These are phyloP conservation scores for Drosophila triauraria DNA, from an alignment of 1,140 invertebrate species.

Conservation along the genomic window DNA sequence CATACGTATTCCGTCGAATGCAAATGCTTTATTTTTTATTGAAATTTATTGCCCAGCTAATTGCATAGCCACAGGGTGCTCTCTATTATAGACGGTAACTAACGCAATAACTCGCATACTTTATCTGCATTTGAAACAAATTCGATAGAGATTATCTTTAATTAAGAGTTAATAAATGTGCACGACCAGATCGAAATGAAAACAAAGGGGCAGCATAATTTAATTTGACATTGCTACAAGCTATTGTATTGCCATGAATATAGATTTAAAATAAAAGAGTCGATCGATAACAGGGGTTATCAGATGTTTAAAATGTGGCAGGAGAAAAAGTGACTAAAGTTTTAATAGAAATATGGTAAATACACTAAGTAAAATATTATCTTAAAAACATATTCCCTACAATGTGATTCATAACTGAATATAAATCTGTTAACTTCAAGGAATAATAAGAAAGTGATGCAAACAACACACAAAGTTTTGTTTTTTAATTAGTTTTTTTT, in stretches of 20 bases:
- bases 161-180: constrained; percentile 54
- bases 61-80: constrained; percentile 53
- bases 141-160: constrained; percentile 40
- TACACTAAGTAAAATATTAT: not conserved
- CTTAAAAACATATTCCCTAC: not conserved
- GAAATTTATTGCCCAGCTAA: constrained; percentile 43
- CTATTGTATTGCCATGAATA: constrained; percentile 34
- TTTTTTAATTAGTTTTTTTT: too few species aligned
- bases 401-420: too few species aligned
- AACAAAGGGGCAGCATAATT: constrained; percentile 36
- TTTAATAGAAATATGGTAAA: not conserved
- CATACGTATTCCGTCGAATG: constrained; percentile 8
- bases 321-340: not conserved
- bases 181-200: constrained; percentile 29
- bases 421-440: too few species aligned
- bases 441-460: too few species aligned
- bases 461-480: too few species aligned
- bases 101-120: constrained; percentile 43
- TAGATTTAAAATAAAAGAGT: constrained; percentile 3
- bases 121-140: constrained; percentile 35
- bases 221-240: constrained; percentile 35
- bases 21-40: constrained; percentile 43
- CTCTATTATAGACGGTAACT: constrained; percentile 36
- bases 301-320: not conserved
- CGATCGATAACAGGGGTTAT: not conserved